A percentile compares a stretch with the other conserved stretches of the same genome.
Conservation (phyloP, 2,113 vertebrate species). For the Harpagus bidentatus region DNA sequence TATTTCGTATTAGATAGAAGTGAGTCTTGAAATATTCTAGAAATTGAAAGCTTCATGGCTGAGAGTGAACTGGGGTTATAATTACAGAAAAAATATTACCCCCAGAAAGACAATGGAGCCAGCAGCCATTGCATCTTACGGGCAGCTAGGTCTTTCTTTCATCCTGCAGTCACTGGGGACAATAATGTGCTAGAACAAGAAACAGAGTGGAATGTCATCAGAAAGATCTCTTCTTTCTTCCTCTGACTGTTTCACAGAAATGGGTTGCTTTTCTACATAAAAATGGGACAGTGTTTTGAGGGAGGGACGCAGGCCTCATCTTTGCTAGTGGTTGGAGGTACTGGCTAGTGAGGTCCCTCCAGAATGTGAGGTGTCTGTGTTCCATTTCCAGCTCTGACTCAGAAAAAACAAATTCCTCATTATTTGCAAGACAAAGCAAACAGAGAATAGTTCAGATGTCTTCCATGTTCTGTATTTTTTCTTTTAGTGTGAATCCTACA, state of each 20-base stretch:
- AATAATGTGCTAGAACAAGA: background rate
- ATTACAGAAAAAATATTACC: background rate
- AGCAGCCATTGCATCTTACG: accelerated
- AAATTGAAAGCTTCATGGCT: background rate
- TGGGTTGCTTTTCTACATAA: background rate
- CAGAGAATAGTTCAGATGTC: background rate
- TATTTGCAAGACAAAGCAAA: constrained; percentile 34
- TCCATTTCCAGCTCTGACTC: constrained; percentile 31
- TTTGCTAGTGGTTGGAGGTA: background rate
- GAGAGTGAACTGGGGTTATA: background rate
- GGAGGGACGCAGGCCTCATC: accelerated
- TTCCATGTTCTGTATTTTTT: constrained; percentile 11
- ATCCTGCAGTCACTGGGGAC: background rate
- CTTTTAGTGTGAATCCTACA: background rate
- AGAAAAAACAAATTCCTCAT: background rate
- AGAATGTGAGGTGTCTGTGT: background rate
- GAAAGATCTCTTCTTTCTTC: background rate
- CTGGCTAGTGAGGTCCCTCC: background rate
- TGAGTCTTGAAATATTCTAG: background rate
- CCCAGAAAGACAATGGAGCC: background rate
- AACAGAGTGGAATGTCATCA: background rate
- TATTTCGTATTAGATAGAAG: background rate
- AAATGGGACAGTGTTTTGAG: background rate
- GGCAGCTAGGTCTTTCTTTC: background rate
- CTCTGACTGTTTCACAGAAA: background rate